These are phyloP conservation scores for Megaceryle maxima DNA, from an alignment of 2,113 vertebrate species.

Conservation along the genomic window DNA sequence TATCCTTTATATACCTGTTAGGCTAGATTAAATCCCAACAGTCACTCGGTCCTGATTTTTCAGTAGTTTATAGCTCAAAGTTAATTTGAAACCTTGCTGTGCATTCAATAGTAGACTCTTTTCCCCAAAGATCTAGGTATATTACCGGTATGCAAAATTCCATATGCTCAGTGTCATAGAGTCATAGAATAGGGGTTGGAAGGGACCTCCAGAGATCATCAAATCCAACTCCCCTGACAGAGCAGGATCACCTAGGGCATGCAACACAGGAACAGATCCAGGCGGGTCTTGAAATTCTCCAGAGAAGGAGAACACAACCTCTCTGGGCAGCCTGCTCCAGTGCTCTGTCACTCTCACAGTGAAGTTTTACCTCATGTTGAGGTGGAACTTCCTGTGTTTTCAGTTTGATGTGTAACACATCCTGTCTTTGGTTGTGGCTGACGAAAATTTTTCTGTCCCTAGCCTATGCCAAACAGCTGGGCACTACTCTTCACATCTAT, in stretches of 20 bases:
- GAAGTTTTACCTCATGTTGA: no score
- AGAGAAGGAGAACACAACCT: no score
- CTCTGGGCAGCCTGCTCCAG: no score
- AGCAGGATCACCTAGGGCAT: no score
- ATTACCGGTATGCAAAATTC: neutral
- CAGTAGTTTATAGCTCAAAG: neutral
- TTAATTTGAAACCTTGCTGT: neutral
- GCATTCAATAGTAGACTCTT: neutral
- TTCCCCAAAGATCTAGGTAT: neutral
- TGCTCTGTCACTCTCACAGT: no score
- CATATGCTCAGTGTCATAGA: neutral
- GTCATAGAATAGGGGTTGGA: no score
- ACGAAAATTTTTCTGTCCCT: neutral
- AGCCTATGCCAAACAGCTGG: neutral
- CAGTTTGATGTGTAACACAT: neutral
- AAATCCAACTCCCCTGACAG: no score
- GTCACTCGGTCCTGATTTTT: neutral
- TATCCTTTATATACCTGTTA: neutral
- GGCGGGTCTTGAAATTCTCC: no score
- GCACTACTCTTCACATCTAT: neutral
- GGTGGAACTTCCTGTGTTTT: no score
- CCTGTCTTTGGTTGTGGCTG: neutral
- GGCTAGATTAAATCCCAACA: neutral
- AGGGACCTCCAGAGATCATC: no score
- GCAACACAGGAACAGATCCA: no score